These are phyloP conservation scores for Nannobrachium achirus DNA, from an alignment of 2,113 vertebrate genomes.

Conservation along the genomic window DNA sequence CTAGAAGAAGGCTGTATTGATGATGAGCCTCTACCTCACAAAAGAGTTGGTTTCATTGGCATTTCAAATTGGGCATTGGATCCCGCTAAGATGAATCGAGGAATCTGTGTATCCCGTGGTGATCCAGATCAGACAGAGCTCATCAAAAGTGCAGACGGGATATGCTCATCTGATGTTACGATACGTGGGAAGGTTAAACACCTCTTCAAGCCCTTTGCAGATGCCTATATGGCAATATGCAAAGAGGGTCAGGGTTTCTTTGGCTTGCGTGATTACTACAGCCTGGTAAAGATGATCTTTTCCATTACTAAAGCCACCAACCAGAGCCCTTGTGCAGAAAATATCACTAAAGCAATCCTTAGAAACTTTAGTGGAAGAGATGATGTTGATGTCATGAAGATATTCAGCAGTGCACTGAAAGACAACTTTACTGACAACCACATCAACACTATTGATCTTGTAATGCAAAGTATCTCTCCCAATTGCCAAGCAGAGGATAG, in stretches of 20 bases:
- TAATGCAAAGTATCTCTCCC: slow-evolving; percentile 84
- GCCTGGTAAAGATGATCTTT: slow-evolving; percentile 96
- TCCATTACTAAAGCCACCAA: slow-evolving; percentile 77
- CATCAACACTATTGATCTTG: slow-evolving; percentile 83
- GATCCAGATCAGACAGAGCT: slow-evolving; percentile 87
- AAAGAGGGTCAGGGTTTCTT: slow-evolving; percentile 92
- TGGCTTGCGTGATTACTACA: slow-evolving; percentile 95
- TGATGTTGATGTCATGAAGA: slow-evolving; percentile 78
- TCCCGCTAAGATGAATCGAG: slow-evolving; percentile 98
- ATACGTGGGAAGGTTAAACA: slow-evolving; percentile 81
- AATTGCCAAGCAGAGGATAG: slow-evolving; percentile 82
- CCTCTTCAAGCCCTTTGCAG: slow-evolving; percentile 87
- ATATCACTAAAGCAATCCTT: slow-evolving; percentile 83
- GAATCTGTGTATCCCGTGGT: slow-evolving; percentile 94
- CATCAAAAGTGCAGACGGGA: slow-evolving; percentile 88
- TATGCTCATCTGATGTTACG: slow-evolving; percentile 86
- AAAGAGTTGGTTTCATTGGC: slow-evolving; percentile 94
- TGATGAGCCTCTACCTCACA: slow-evolving; percentile 88
- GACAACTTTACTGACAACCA: slow-evolving; percentile 57
- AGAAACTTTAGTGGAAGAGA: slow-evolving; percentile 95
- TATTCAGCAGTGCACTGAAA: slow-evolving; percentile 77
- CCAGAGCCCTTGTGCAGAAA: slow-evolving; percentile 69
- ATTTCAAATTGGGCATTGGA: slow-evolving; percentile 99
- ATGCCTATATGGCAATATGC: slow-evolving; percentile 83
- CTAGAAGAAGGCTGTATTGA: slow-evolving; percentile 96